A percentile compares a stretch with the other conserved stretches of the same genome.
These are phyloP conservation scores for Oreotrochilus melanogaster DNA, from an alignment of 2,113 vertebrate species.

Conservation along the genomic window DNA sequence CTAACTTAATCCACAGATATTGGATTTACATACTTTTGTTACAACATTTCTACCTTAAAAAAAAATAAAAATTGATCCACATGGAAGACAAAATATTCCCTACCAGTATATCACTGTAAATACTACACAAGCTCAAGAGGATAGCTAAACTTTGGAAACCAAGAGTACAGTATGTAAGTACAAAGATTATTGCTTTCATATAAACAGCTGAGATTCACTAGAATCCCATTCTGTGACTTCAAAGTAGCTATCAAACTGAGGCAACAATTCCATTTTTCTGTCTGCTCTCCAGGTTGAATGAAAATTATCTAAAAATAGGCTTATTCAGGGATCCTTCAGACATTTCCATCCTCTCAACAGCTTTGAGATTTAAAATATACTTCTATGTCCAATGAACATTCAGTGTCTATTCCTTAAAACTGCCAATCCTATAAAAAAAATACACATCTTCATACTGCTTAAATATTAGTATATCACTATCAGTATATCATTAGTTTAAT, in stretches of 20 bases:
- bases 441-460: neutral
- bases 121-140: neutral
- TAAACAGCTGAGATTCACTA: neutral
- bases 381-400: neutral
- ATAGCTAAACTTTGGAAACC: neutral
- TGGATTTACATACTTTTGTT: neutral
- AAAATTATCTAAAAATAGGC: neutral
- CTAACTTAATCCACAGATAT: neutral
- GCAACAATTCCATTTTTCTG: neutral
- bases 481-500: neutral
- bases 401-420: neutral
- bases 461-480: neutral
- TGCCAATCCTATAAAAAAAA: neutral
- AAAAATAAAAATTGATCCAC: constrained; percentile 1
- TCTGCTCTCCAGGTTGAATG: neutral
- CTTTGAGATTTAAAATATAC: neutral
- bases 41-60: neutral
- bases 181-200: neutral
- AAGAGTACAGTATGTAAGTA: neutral
- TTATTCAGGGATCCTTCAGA: neutral
- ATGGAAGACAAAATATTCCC: neutral
- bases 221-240: neutral
- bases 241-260: constrained; percentile 12
- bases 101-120: neutral
- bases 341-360: neutral